Evolutionary conservation across 64 coral and sea anemone species (phyloP), one percentile per base, ranked within the genome.

Genomic region (Montipora sp.): DNA sequence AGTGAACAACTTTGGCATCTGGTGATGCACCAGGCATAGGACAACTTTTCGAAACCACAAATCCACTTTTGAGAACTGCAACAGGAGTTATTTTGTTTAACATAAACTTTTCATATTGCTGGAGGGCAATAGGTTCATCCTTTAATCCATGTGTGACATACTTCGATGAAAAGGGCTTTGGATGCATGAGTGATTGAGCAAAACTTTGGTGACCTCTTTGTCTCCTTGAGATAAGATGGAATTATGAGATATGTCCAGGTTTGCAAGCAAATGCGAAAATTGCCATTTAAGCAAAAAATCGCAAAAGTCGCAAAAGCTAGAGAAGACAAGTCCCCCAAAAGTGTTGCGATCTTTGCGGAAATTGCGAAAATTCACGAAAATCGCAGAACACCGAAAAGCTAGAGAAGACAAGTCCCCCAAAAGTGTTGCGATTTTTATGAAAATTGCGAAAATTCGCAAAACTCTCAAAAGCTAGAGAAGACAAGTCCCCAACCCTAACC

Each of bases 171-270:
- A 84, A 84, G 48, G 27, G 85, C 49, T 75, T 88, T 4, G 89
- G 89, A 20, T 90, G 61, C 81, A 95, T 90, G 7, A 90, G 7
- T 14, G 58, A 65, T 5, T 77, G 22, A 22, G 87, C 80, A 87
- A 90, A 95, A 47, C 12, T 74, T 2, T 63, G 80, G 47, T 95
- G 88, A 53, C 73, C 85, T 70, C 88, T 90, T 83, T 90, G 73
- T 21, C 87, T 12, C 15, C 77, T 72, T 11, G 79, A n/a, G 61
- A 94, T 94, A 14, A 78, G 10, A 16, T 80, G 16, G 67, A 94
- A 94, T 57, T 27, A 24, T 24, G 24, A 24, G 24, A 24, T 24
- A 24, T 24, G 24, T 24, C 24, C 24, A 24, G 24, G 24, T 24
- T 24, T 24, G 24, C 24, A 24, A 24, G 24, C 24, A 24, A 24